Evolutionary conservation across 2,888 invertebrate genomes (phyloP), one percentile per base, ranked within the genome.

Genomic region (Alcis repandata): DNA sequence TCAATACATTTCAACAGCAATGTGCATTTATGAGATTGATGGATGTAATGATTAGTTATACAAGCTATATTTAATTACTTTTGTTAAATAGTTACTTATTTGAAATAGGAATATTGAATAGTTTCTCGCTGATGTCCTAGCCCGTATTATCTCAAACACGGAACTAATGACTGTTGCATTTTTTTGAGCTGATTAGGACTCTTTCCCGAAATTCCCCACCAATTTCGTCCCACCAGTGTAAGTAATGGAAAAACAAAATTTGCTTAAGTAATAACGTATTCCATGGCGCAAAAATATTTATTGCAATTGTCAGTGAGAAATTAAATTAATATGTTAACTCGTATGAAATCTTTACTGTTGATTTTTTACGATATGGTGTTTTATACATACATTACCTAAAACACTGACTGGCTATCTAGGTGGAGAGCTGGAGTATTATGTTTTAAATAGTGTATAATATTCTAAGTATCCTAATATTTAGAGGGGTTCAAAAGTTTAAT

Each of bases 1-100:
- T 13, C 33, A 22, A 41, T 41, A 56, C 51, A 57, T 41, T 60
- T 56, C 33, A 48, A 41, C 56, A 32, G 17, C 40, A 46, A 63
- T 58, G 54, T 51, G 51, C 59, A 69, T 63, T 59, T 53, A 69
- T 60, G 51, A 49, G n/a, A n/a, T 51, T 51, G 36, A 36, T 10
- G 10, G 13, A 33, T 13, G 4, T 9, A 17, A 36, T 49, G 2
- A 15, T 48, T 17, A 22, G 13, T 45, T 22, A n/a, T 3, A 7
- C 1, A 22, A 41, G n/a, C 6, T 32, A 33, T 49, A 10, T 49
- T 49, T 33, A 3, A 11, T 36, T 19, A 3, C 38, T 36, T 20
- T 36, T 51, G 6, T 51, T 36, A 51, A 13, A 36, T 51, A 51
- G 15, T 1, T 33, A 32, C 32, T 11, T 17, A 33, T 4, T 32